phyloP scores from a whole-genome alignment of 2,888 invertebrate species.

The Cerastoderma edule region DNA sequence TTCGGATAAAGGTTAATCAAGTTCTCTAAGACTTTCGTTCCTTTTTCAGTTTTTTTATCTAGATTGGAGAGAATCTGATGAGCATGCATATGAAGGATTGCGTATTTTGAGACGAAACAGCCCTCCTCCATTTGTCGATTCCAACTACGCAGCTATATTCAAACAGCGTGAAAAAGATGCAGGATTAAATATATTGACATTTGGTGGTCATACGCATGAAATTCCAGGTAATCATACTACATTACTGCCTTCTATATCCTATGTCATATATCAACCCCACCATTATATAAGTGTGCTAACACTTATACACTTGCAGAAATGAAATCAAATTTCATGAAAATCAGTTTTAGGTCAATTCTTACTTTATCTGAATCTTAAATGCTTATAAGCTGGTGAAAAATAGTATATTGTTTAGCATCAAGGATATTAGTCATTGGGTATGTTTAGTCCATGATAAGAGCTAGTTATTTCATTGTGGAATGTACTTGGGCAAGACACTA shows the following conservation, averaged over 20 bases:
- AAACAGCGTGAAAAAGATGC: conserved; percentile 13
- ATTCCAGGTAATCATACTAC: conserved; percentile 31
- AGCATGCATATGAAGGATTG: neutral
- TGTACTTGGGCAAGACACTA: too few species aligned
- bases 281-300: neutral
- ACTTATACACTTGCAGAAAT: neutral
- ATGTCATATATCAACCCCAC: neutral
- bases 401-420: too few species aligned
- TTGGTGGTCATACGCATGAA: conserved; percentile 37
- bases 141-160: conserved; percentile 24
- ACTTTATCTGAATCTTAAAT: neutral
- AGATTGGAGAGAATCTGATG: neutral
- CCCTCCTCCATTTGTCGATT: neutral
- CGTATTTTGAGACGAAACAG: neutral
- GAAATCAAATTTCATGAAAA: neutral
- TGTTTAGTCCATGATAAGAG: too few species aligned
- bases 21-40: too few species aligned
- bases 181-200: conserved; percentile 31
- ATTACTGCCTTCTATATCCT: too few species aligned
- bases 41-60: neutral
- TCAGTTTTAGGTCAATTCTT: neutral
- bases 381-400: too few species aligned
- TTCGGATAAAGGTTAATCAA: too few species aligned
- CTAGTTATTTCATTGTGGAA: too few species aligned
- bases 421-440: too few species aligned